These are phyloP conservation scores for Chromis chromis DNA, from an alignment of 2,797 vertebrate species.

Conservation along the genomic window DNA sequence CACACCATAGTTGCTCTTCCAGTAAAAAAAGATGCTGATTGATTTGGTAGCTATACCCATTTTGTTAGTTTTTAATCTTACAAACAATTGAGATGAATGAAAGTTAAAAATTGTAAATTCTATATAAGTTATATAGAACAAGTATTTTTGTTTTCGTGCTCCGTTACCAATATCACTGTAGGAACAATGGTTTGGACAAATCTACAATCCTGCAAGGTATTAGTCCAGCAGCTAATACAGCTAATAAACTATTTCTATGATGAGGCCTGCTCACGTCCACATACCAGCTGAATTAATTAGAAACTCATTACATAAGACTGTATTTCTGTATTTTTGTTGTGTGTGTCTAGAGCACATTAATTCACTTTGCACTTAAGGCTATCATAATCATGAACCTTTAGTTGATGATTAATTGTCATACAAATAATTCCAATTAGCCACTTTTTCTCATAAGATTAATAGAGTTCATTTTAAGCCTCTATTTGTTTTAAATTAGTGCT, in stretches of 20 bases:
- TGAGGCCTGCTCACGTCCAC: neutral
- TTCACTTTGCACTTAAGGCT: neutral
- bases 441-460: no score
- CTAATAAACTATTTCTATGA: neutral
- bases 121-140: no score
- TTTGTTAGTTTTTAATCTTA: neutral
- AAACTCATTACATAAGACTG: neutral
- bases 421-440: no score
- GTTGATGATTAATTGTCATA: no score
- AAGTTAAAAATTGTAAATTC: no score
- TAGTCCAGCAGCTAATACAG: neutral
- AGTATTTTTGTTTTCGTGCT: neutral
- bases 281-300: neutral
- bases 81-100: neutral
- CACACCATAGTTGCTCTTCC: no score
- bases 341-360: neutral
- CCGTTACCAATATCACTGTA: neutral
- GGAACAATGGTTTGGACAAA: neutral
- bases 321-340: neutral
- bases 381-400: neutral
- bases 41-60: neutral
- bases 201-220: conserved; percentile 2
- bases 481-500: no score
- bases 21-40: no score
- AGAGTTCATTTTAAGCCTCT: no score